phyloP scores from a whole-genome alignment of 2,113 vertebrate genomes.

The Thunnus maccoyii region DNA sequence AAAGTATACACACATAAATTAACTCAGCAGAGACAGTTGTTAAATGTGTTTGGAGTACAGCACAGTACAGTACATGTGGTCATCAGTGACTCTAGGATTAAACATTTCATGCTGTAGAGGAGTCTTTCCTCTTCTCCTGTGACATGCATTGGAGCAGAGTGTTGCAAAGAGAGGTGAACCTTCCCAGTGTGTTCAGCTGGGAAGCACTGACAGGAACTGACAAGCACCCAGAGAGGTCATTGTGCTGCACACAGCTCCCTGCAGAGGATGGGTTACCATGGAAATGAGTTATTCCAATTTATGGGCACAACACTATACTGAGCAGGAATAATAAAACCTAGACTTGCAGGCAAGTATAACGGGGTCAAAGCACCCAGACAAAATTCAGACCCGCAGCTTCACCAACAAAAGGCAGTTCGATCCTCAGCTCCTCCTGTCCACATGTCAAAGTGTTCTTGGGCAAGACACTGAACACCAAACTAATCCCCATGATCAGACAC shows the following conservation, averaged over 20 bases:
- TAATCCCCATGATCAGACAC: too few relatives aligned
- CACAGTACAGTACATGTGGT: slow-evolving; percentile 2
- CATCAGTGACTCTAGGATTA: slow-evolving; percentile 22
- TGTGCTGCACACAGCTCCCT: slow-evolving; percentile 52
- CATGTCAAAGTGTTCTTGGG: too few relatives aligned
- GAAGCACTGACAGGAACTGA: slow-evolving; percentile 72
- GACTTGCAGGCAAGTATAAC: too few relatives aligned
- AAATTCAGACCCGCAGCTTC: too few relatives aligned
- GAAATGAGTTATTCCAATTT: slow-evolving; percentile 55
- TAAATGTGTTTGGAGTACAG: slow-evolving; percentile 15
- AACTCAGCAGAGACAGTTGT: slow-evolving; percentile 16
- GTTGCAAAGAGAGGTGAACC: slow-evolving; percentile 46
- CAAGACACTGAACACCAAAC: too few relatives aligned
- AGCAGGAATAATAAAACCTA: slow-evolving; percentile 4
- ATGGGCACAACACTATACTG: slow-evolving; percentile 7
- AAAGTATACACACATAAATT: background rate
- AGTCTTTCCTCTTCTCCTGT: background rate
- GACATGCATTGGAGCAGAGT: background rate
- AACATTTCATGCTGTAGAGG: slow-evolving; percentile 6
- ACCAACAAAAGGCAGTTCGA: too few relatives aligned
- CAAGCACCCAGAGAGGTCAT: slow-evolving; percentile 69
- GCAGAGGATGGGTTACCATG: slow-evolving; percentile 71
- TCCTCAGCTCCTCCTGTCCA: too few relatives aligned
- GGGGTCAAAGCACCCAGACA: too few relatives aligned
- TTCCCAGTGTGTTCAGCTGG: slow-evolving; percentile 47